phyloP scores from a whole-genome alignment of 2,113 vertebrate genomes.

The Pristiophorus japonicus region DNA sequence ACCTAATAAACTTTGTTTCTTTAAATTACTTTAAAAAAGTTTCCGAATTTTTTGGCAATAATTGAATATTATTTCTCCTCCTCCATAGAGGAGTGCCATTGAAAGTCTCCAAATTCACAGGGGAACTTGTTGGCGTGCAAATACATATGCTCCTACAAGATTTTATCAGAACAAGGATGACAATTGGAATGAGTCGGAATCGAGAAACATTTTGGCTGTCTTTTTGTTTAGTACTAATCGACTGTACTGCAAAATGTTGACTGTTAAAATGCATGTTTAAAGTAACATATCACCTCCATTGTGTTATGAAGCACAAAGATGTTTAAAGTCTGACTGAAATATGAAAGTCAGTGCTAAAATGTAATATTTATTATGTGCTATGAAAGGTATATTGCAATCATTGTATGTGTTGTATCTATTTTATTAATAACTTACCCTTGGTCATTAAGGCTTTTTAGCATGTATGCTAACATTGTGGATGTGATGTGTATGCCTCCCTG shows the following conservation, averaged over 20 bases:
- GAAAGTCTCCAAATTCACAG: too few relatives aligned
- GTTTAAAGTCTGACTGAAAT: not conserved
- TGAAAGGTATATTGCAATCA: not conserved
- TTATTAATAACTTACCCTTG: not conserved
- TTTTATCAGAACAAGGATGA: not conserved
- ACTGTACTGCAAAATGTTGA: not conserved
- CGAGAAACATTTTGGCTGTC: not conserved
- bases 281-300: not conserved
- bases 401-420: not conserved
- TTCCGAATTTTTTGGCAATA: too few relatives aligned
- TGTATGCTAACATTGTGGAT: not conserved
- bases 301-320: not conserved
- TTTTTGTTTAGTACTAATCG: not conserved
- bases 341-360: not conserved
- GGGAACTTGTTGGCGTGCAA: not conserved
- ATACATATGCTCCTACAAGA: not conserved
- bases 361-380: not conserved
- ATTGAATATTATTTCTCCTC: too few relatives aligned
- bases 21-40: too few relatives aligned
- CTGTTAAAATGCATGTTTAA: not conserved
- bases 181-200: not conserved
- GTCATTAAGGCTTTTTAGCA: not conserved
- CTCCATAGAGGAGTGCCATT: too few relatives aligned
- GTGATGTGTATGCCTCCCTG: not conserved
- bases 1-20: too few relatives aligned